Evolutionary conservation across 2,797 vertebrate genomes (phyloP).

Genomic region (Acrossocheilus fasciatus): DNA sequence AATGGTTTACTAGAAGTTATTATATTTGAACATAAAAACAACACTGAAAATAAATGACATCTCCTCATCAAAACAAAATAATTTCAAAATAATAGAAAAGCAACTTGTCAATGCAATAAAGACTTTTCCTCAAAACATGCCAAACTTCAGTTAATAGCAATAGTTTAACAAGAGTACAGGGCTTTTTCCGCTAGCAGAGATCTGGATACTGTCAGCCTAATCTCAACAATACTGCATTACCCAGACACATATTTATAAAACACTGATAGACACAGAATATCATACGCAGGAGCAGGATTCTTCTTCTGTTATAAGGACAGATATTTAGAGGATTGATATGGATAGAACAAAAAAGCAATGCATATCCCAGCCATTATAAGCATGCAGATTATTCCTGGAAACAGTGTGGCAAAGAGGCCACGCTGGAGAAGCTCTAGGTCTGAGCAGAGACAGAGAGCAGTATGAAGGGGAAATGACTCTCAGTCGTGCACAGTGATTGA

Average conservation of each 20-base stretch:
- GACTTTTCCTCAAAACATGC: neutral
- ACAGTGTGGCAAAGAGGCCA: conserved; percentile 13
- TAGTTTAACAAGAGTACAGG: conserved; percentile 13
- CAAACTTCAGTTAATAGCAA: conserved; percentile 16
- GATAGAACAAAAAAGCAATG: conserved; percentile 31
- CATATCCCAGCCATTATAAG: conserved; percentile 9
- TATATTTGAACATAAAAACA: neutral
- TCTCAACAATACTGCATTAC: conserved; percentile 60
- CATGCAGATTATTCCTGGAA: conserved; percentile 33
- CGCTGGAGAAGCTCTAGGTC: neutral
- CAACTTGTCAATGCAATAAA: conserved; percentile 2
- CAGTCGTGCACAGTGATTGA: conserved; percentile 12
- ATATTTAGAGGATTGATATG: conserved; percentile 33
- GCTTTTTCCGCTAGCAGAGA: conserved; percentile 33
- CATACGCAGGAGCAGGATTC: conserved; percentile 38
- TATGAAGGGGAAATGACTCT: conserved; percentile 26
- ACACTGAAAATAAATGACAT: neutral
- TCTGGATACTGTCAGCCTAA: conserved; percentile 56
- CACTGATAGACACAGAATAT: conserved; percentile 51
- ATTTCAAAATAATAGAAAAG: conserved; percentile 4
- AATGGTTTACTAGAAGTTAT: neutral
- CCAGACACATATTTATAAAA: conserved; percentile 62
- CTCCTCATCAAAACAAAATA: conserved; percentile 4
- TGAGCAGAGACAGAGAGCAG: conserved; percentile 8
- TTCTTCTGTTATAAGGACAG: conserved; percentile 39